These are phyloP conservation scores for Tetrao urogallus DNA, from an alignment of 2,113 vertebrate species.

Conservation along the genomic window DNA sequence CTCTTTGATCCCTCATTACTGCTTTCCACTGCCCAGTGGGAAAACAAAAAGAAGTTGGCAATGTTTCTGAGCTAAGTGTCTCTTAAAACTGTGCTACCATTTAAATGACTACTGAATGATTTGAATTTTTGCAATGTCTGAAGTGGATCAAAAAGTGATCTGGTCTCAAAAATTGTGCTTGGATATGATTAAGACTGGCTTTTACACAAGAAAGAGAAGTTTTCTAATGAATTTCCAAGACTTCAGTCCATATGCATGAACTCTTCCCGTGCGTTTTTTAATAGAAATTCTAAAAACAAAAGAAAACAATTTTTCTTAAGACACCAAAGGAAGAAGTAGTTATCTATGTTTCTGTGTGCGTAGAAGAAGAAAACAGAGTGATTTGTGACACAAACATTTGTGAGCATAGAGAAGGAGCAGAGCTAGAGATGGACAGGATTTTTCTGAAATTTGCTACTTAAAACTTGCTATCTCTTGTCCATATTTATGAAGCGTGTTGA, in stretches of 20 bases:
- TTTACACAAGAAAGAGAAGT: not conserved
- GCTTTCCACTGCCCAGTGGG: not conserved
- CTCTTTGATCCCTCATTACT: not conserved
- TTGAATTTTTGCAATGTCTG: constrained; percentile 25
- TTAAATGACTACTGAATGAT: not conserved
- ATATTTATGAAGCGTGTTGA: not conserved
- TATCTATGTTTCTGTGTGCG: not conserved
- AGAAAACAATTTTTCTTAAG: not conserved
- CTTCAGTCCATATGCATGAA: not conserved
- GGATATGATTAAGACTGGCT: not conserved
- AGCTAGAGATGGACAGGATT: not conserved
- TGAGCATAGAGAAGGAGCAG: not conserved
- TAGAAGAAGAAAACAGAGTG: not conserved
- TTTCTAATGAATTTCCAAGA: constrained; percentile 33
- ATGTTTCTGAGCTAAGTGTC: not conserved
- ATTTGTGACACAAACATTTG: not conserved
- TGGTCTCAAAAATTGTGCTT: constrained; percentile 39
- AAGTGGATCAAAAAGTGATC: not conserved
- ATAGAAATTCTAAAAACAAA: not conserved
- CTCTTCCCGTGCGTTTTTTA: not conserved
- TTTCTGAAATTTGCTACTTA: not conserved
- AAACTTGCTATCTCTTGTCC: not conserved
- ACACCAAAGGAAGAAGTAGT: not conserved
- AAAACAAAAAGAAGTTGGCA: not conserved
- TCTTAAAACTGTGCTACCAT: not conserved